Conservation (phyloP, 2,888 invertebrate species). For the Megaustenia siamemsis region DNA sequence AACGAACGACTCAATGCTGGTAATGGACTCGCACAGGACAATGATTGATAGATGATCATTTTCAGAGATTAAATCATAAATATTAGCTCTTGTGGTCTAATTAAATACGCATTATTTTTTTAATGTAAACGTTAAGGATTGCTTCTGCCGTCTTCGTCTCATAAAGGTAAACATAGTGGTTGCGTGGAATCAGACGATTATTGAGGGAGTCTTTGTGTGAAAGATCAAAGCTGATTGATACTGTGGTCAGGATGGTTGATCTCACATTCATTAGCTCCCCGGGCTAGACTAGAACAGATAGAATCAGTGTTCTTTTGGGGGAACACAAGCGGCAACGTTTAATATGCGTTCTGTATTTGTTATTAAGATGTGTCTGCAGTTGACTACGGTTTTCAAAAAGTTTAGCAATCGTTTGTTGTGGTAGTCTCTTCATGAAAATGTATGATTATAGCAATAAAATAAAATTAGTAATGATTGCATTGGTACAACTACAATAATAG, state of each 20-base stretch:
- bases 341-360: too few relatives aligned
- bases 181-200: not conserved
- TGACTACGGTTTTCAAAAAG: too few relatives aligned
- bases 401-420: too few relatives aligned
- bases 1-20: constrained; percentile 18
- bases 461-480: too few relatives aligned
- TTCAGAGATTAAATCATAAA: constrained; percentile 18
- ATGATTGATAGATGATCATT: constrained; percentile 25
- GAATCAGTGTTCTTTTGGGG: not conserved
- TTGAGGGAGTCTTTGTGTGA: constrained; percentile 9
- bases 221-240: constrained; percentile 32
- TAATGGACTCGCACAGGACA: constrained; percentile 32
- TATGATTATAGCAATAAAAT: too few relatives aligned
- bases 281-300: not conserved
- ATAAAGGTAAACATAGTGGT: constrained; percentile 16
- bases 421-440: too few relatives aligned
- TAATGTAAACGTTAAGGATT: constrained; percentile 1
- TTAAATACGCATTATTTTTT: constrained; percentile 35
- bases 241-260: not conserved
- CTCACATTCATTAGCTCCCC: constrained; percentile 14
- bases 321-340: too few relatives aligned
- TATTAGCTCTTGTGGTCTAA: constrained; percentile 35
- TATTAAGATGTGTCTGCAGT: too few relatives aligned
- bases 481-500: too few relatives aligned
- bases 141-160: not conserved